Evolutionary conservation across 2,797 vertebrate genomes (phyloP).

Genomic region (Coluber constrictor): DNA sequence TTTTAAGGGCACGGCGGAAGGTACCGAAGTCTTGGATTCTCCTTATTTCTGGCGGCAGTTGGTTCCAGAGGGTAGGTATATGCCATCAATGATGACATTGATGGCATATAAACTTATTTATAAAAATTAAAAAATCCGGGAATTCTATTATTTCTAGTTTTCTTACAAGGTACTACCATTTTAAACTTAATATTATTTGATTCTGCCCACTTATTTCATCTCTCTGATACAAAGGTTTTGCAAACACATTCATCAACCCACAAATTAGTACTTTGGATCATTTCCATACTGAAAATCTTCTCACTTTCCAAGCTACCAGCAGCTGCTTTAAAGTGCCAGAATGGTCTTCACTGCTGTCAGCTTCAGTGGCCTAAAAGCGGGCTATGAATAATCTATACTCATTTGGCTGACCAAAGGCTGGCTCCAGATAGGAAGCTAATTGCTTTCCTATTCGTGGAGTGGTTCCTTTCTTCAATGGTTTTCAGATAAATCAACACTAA

Average conservation of each 20-base stretch:
- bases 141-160: neutral
- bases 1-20: too few relatives aligned
- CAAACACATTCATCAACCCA: neutral
- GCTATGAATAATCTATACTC: neutral
- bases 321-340: neutral
- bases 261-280: neutral
- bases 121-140: neutral
- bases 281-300: neutral
- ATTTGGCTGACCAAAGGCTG: neutral
- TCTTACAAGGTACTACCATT: neutral
- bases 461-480: neutral
- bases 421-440: neutral
- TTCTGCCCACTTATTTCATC: neutral
- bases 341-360: neutral
- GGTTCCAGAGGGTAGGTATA: too few relatives aligned
- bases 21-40: too few relatives aligned
- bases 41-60: too few relatives aligned
- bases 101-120: neutral
- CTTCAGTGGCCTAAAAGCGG: neutral
- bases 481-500: constrained; percentile 8
- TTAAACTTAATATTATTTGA: neutral
- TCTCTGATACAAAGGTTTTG: neutral
- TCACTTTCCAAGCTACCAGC: neutral
- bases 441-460: neutral
- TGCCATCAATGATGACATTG: too few relatives aligned